Evolutionary conservation across 2,888 invertebrate genomes (phyloP).

Genomic region (Opisthograptis luteolata): DNA sequence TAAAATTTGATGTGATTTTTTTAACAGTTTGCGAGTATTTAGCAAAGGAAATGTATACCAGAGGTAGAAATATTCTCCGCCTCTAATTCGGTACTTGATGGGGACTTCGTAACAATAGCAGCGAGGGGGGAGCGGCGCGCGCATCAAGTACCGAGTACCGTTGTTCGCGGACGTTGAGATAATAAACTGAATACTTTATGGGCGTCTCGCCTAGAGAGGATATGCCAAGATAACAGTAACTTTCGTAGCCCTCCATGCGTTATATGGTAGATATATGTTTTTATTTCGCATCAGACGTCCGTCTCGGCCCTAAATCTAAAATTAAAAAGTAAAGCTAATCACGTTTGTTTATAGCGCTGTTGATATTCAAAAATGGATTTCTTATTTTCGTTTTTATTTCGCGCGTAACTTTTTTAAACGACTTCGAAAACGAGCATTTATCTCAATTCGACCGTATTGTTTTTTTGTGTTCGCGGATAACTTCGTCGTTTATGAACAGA

Average conservation of each 20-base stretch:
- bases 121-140: constrained; percentile 79
- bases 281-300: constrained; percentile 65
- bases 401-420: too few species aligned
- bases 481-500: too few species aligned
- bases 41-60: constrained; percentile 60
- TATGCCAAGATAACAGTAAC: constrained; percentile 86
- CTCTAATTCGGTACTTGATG: constrained; percentile 72
- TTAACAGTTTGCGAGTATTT: constrained; percentile 44
- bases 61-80: constrained; percentile 74
- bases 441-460: too few species aligned
- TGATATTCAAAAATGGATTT: background rate
- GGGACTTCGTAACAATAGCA: constrained; percentile 83
- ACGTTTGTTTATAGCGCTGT: background rate
- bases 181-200: constrained; percentile 76
- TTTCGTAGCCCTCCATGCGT: constrained; percentile 78
- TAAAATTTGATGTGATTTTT: constrained; percentile 35
- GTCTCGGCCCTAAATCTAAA: constrained; percentile 62
- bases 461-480: too few species aligned
- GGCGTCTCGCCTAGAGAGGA: constrained; percentile 83
- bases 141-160: constrained; percentile 71
- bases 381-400: background rate
- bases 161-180: constrained; percentile 64
- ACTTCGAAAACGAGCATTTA: too few species aligned
- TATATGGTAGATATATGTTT: constrained; percentile 68
- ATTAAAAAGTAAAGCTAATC: constrained; percentile 39